These are phyloP conservation scores for Xyrichtys novacula DNA, from an alignment of 2,797 vertebrate species.

Conservation along the genomic window DNA sequence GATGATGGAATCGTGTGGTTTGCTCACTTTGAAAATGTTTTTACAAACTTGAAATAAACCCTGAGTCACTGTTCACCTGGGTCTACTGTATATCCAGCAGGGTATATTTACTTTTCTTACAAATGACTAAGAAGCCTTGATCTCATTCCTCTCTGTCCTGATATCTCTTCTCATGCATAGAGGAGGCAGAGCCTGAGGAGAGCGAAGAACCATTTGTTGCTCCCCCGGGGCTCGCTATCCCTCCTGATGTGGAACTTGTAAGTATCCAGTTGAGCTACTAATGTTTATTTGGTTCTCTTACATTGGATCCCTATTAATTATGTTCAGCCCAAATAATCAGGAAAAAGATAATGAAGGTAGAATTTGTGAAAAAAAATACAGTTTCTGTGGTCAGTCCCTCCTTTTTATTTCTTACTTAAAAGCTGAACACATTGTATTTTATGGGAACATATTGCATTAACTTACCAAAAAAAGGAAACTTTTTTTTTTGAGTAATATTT, in stretches of 20 bases:
- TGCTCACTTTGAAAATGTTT: conserved; percentile 10
- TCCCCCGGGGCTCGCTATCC: conserved; percentile 91
- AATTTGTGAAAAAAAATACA: too few species aligned
- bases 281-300: background rate
- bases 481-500: too few species aligned
- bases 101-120: conserved; percentile 17
- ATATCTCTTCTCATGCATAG: conserved; percentile 35
- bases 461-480: too few species aligned
- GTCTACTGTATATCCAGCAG: conserved; percentile 11
- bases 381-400: background rate
- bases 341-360: too few species aligned
- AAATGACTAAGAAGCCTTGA: conserved; percentile 15
- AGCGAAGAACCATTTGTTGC: conserved; percentile 96
- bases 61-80: conserved; percentile 16
- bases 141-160: background rate
- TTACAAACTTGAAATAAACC: conserved; percentile 33
- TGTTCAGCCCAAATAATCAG: too few species aligned
- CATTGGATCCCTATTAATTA: too few species aligned
- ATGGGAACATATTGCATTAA: too few species aligned
- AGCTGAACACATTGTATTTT: too few species aligned
- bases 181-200: conserved; percentile 89
- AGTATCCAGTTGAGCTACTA: conserved; percentile 54
- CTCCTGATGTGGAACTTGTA: conserved; percentile 97
- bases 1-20: background rate
- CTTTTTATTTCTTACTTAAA: background rate